A percentile compares a stretch with the other conserved stretches of the same genome.
phyloP scores from a whole-genome alignment of 2,888 invertebrate genomes.

The Eupsilia transversa region DNA sequence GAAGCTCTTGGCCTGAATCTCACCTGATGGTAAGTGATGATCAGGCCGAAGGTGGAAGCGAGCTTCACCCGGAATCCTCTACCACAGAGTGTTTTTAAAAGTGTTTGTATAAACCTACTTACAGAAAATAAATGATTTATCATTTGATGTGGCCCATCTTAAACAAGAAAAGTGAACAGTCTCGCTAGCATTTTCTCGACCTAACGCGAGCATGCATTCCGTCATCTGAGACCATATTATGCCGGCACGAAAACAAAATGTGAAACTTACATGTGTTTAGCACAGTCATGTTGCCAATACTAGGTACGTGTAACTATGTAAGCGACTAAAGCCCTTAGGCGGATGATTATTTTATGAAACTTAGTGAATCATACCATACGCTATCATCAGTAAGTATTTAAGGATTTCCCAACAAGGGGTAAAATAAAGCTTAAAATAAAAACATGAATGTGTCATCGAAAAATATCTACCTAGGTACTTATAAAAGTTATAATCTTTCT shows the following conservation, averaged over 20 bases:
- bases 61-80: too few relatives aligned
- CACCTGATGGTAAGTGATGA: too few relatives aligned
- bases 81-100: too few relatives aligned
- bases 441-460: slow-evolving; percentile 4
- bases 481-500: slow-evolving; percentile 26
- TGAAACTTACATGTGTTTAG: not conserved
- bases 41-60: too few relatives aligned
- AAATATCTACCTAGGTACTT: not conserved
- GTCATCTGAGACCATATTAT: not conserved
- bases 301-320: not conserved
- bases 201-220: too few relatives aligned
- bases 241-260: not conserved
- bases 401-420: not conserved
- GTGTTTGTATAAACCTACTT: too few relatives aligned
- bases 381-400: not conserved
- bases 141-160: not conserved
- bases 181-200: not conserved
- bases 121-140: too few relatives aligned
- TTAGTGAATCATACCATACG: slow-evolving; percentile 20
- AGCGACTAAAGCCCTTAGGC: not conserved
- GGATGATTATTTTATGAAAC: not conserved
- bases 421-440: not conserved
- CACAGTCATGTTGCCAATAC: slow-evolving; percentile 16
- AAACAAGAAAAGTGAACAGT: not conserved
- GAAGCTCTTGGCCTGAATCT: too few relatives aligned